Evolutionary conservation across 2,797 vertebrate species (phyloP).

Genomic region (Galaxias olidus): DNA sequence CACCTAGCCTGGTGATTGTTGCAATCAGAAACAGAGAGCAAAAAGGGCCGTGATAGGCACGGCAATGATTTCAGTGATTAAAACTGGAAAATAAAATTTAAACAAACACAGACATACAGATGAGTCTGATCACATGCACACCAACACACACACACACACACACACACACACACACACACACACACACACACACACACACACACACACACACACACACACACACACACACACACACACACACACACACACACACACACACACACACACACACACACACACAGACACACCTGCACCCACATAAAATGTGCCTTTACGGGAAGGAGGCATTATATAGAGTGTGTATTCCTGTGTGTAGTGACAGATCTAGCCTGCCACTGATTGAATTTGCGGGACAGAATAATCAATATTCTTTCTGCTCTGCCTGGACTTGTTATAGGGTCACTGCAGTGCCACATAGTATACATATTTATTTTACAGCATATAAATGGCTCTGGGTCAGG

Average conservation of each 20-base stretch:
- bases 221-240: background rate
- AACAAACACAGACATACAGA: background rate
- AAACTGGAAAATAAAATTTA: no score
- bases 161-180: background rate
- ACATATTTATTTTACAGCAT: no score
- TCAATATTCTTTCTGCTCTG: no score
- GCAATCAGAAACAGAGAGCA: slow-evolving; percentile 20
- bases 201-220: background rate
- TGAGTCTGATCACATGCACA: no score
- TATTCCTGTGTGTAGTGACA: slow-evolving; percentile 23
- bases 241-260: background rate
- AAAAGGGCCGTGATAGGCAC: slow-evolving; percentile 3
- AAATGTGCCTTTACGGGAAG: background rate
- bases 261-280: background rate
- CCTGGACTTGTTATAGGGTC: no score
- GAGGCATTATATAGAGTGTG: slow-evolving; percentile 20
- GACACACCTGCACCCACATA: background rate
- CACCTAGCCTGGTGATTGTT: slow-evolving; percentile 32
- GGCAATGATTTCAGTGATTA: no score
- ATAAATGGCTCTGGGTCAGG: no score
- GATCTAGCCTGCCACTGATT: no score
- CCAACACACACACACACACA: background rate
- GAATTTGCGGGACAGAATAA: no score
- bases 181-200: background rate
- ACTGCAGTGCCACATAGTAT: no score